Percentiles rank a stretch among this genome's conserved stretches.
Evolutionary conservation across 2,797 vertebrate genomes (phyloP).

Genomic region (Pterois miles): DNA sequence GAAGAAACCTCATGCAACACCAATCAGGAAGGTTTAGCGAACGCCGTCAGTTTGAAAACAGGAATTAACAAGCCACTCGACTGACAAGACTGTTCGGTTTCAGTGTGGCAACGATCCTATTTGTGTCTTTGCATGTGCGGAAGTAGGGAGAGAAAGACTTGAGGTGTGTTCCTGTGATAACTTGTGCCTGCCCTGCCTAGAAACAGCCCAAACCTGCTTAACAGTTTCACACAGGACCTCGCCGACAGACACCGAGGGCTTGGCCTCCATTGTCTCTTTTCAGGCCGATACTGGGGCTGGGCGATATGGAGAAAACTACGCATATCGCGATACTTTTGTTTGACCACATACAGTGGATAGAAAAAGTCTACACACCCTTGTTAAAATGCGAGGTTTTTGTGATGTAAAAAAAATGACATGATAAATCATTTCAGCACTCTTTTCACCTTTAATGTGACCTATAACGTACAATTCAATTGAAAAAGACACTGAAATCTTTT

Average conservation of each 20-base stretch:
- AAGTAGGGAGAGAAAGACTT: not conserved
- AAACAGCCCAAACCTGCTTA: slow-evolving; percentile 77
- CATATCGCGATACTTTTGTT: no score
- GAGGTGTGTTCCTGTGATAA: slow-evolving; percentile 53
- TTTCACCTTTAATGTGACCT: no score
- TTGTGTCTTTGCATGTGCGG: slow-evolving; percentile 3
- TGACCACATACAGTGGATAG: no score
- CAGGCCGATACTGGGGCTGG: not conserved
- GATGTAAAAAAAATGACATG: no score
- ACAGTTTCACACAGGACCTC: slow-evolving; percentile 55
- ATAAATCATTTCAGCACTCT: no score
- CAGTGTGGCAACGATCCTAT: not conserved
- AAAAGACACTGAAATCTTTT: no score
- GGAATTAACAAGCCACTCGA: not conserved
- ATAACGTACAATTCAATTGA: no score
- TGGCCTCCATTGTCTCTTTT: slow-evolving; percentile 29
- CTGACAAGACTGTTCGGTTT: slow-evolving; percentile 17
- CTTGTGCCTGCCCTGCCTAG: not conserved
- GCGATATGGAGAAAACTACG: no score
- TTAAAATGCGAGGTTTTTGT: no score
- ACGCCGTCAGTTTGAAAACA: not conserved
- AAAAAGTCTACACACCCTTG: no score
- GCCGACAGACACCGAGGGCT: slow-evolving; percentile 25
- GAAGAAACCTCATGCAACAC: slow-evolving; percentile 7
- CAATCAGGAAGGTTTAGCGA: not conserved